Evolutionary conservation across 2,888 invertebrate genomes (phyloP), one percentile per base, ranked within the genome.

Genomic region (Catocala nupta): DNA sequence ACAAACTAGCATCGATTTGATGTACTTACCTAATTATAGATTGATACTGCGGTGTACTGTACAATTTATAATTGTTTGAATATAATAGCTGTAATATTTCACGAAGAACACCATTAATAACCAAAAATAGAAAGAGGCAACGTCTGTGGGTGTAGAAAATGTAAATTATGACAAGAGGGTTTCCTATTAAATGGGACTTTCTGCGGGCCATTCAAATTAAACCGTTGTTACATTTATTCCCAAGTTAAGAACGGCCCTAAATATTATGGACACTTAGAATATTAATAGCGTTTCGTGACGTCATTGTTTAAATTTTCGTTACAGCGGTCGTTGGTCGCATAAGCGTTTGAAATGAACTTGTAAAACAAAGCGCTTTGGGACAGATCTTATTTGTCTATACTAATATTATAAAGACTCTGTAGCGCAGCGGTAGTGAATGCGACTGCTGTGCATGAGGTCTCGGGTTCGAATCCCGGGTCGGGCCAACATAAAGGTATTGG

Each of bases 201-300:
- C n/a, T 13, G 25, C 36, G 5, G 1, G 11, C 11, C 58, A n/a
- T 36, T 52, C 8, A n/a, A n/a, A 57, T 57, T 43, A 16, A 39
- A 58, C 36, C 9, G 45, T n/a, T 58, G 13, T 49, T 13, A 12
- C 34, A 11, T 51, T 36, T 58, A 51, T 44, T 58, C 44, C 6
- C 1, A 44, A 34, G 36, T 34, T 51, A 36, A 45, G 33, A 56
- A 39, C 16, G 12, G 11, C 44, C 16, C 34, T 36, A 13, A 45
- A 44, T 12, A 8, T 52, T 58, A 52, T 45, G 39, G 25, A 58
- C 44, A 51, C 49, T 58, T 51, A n/a, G 50, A 34, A 51, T 58
- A 34, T 16, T 9, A 43, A 45, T 36, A 36, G n/a, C 47, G 16
- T 5, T 16, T 16, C 39, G 25, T 42, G 12, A 55, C n/a, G 39